Evolutionary conservation across 2,113 vertebrate genomes (phyloP).

Genomic region (Herpailurus yagouaroundi): DNA sequence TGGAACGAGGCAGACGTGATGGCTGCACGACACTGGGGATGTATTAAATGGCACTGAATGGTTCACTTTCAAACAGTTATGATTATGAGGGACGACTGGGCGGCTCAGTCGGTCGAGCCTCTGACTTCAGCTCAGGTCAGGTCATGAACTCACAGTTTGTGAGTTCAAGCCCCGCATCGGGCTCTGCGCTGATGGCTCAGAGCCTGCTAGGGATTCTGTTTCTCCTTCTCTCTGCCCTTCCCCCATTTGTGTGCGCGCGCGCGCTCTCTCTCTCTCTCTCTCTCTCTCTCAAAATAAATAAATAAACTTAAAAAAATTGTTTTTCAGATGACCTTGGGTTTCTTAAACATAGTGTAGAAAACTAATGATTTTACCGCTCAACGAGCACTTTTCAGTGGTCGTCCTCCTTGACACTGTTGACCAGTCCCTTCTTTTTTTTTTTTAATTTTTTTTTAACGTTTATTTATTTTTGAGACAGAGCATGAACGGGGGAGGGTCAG

Average conservation of each 20-base stretch:
- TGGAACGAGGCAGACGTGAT: background rate
- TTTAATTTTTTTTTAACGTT: no score
- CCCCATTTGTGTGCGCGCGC: no score
- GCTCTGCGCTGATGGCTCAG: no score
- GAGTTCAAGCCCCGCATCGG: no score
- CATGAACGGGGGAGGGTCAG: no score
- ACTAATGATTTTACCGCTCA: background rate
- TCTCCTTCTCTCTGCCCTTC: no score
- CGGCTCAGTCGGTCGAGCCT: background rate
- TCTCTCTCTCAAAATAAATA: background rate
- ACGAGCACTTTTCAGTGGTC: background rate
- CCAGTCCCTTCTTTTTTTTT: background rate
- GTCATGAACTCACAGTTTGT: no score
- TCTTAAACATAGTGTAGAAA: constrained; percentile 30
- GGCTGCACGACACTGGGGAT: background rate
- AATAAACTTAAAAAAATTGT: background rate
- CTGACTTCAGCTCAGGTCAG: background rate
- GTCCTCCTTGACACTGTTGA: background rate
- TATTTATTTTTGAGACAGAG: no score
- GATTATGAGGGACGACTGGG: background rate
- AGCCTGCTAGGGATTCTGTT: no score
- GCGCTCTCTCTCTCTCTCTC: no score
- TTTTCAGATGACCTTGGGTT: background rate
- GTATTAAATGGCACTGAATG: background rate
- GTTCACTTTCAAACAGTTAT: constrained; percentile 21